Evolutionary conservation across 2,797 vertebrate species (phyloP).

Genomic region (Onychomys leucogaster): DNA sequence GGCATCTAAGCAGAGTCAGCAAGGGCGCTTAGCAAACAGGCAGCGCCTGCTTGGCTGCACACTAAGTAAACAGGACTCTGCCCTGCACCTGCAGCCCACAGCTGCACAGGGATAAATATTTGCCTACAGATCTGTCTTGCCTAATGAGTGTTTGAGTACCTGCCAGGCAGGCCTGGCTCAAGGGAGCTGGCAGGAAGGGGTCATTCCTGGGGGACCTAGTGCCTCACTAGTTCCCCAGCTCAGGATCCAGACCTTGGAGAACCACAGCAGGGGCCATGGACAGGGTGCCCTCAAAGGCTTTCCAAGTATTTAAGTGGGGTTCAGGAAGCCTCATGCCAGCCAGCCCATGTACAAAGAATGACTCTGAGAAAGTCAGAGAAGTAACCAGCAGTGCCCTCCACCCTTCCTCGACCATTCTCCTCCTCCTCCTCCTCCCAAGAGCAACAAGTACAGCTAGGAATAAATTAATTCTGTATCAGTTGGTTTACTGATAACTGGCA

Average conservation of each 20-base stretch:
- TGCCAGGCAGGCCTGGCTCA: constrained; percentile 11
- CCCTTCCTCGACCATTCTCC: too few species aligned
- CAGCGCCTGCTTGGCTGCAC: background rate
- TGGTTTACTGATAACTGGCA: background rate
- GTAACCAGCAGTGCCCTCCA: background rate
- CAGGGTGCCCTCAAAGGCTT: background rate
- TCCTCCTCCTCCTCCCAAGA: background rate
- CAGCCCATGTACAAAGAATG: background rate
- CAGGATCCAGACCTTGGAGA: background rate
- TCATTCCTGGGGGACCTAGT: background rate
- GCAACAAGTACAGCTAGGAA: background rate
- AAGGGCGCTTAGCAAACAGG: constrained; percentile 67
- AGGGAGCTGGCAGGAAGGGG: constrained; percentile 1
- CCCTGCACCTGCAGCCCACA: constrained; percentile 48
- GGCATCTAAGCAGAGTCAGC: background rate
- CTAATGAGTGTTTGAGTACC: constrained; percentile 58
- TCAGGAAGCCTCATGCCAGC: background rate
- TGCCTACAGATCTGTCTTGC: constrained; percentile 55
- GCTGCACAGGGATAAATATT: constrained; percentile 77
- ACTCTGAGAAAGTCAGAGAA: background rate
- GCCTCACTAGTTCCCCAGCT: background rate
- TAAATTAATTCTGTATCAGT: background rate
- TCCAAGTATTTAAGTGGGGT: background rate
- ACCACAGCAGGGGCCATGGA: accelerated
- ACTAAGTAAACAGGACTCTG: constrained; percentile 76